Base-by-base conservation (phyloP, 2,113 vertebrate species). In the Perccottus glenii region DNA sequence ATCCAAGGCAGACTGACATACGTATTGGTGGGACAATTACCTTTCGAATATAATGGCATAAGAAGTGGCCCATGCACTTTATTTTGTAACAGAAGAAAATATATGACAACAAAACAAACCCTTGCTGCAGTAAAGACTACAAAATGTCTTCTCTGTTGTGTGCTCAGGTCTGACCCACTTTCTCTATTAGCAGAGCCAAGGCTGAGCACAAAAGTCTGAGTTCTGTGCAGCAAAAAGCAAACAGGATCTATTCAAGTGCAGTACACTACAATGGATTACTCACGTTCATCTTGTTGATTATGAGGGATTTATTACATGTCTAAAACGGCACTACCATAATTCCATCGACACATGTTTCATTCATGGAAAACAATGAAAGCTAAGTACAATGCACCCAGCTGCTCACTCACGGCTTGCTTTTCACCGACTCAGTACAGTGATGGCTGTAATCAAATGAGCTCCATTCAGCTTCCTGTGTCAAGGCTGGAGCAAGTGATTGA, bases 401-500 rank as follows among this genome's bases (percentile, higher is more conserved):
- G 14, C 49, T 67, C 48, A 47, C 46, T 49, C 7, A 14, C 9
- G 68, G 80, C 66, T 73, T 65, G 76, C 75, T 77, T 65, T 42
- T 81, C 74, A 57, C 64, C 14, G 14, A 66, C 63, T 67, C 65
- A 46, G 45, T 64, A 75, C 86, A 82, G 82, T 79, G 78, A 55
- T 66, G 52, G 47, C 64, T 50, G 77, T 83, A 78, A 87, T 85
- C 80, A 85, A 86, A 81, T 81, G 67, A 85, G 75, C 32, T 56
- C 57, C 50, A 27, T 53, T 52, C 55, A 46, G 60, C 67, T 53
- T 68, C 57, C 51, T 2, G 74, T 71, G 78, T 83, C 80, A 86
- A 33, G 77, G 82, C 73, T 59, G 6, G 61, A 75, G 67, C 49
- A 2, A 43, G 67, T 87, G 87, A 89, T 86, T 85, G 87, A 90